phyloP scores from a whole-genome alignment of 2,888 invertebrate species.

The Tupiocoris notatus region DNA sequence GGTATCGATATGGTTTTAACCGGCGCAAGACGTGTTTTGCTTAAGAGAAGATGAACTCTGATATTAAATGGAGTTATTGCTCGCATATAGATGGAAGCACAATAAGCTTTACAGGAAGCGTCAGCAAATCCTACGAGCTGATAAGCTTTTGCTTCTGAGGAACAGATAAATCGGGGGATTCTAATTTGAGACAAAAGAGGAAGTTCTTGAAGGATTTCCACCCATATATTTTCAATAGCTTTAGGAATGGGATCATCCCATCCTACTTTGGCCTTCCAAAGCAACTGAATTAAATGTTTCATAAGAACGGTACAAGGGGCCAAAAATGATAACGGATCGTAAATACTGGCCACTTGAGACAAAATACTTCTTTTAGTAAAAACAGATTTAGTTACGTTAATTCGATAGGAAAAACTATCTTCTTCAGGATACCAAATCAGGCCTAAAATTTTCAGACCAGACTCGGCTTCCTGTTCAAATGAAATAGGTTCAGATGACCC shows the following conservation, averaged over 20 bases:
- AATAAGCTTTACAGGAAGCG: slow-evolving; percentile 4
- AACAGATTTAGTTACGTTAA: background rate
- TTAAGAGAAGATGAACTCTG: background rate
- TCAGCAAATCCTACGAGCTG: slow-evolving; percentile 14
- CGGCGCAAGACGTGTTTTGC: slow-evolving; percentile 8
- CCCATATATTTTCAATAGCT: background rate
- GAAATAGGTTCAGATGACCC: background rate
- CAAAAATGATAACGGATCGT: slow-evolving; percentile 15
- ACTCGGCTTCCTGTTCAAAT: slow-evolving; percentile 10
- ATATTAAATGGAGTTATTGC: background rate
- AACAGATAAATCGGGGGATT: slow-evolving; percentile 8
- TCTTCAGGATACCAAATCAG: slow-evolving; percentile 44
- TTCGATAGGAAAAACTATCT: slow-evolving; percentile 43
- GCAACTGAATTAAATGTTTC: slow-evolving; percentile 2
- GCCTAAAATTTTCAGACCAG: slow-evolving; percentile 44
- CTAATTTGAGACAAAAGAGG: background rate
- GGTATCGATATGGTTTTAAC: slow-evolving; percentile 13
- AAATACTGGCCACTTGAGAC: slow-evolving; percentile 19
- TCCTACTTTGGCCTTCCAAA: slow-evolving; percentile 1
- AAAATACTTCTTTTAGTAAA: slow-evolving; percentile 47
- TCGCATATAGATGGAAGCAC: slow-evolving; percentile 12
- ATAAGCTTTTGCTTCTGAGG: background rate
- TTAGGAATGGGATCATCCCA: slow-evolving; percentile 20
- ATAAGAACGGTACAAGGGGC: background rate
- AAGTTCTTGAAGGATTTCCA: background rate